These are phyloP conservation scores for Calliopum simillimum DNA, from an alignment of 2,888 invertebrate species.

Conservation along the genomic window DNA sequence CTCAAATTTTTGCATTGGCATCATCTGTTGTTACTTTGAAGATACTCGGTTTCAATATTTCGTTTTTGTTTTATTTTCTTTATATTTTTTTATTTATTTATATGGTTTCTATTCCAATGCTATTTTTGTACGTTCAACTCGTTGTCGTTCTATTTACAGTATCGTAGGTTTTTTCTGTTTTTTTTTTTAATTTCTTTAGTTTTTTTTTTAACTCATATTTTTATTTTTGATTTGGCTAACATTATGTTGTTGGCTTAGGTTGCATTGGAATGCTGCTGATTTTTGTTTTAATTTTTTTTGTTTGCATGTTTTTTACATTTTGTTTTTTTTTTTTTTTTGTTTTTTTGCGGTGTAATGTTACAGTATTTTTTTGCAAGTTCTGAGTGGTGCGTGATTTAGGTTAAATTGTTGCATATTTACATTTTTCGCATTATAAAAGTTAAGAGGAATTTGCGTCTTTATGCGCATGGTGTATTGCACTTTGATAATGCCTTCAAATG, in stretches of 20 bases:
- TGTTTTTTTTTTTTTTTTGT: not conserved
- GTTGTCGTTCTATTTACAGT: not conserved
- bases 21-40: too few relatives aligned
- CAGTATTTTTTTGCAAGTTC: not conserved
- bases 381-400: too few relatives aligned
- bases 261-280: slow-evolving; percentile 17
- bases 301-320: not conserved
- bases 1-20: too few relatives aligned
- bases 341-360: slow-evolving; percentile 9
- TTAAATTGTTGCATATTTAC: too few relatives aligned
- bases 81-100: slow-evolving; percentile 12
- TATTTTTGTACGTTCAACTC: slow-evolving; percentile 9
- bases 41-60: too few relatives aligned
- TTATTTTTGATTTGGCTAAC: not conserved
- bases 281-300: slow-evolving; percentile 9
- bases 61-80: too few relatives aligned
- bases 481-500: too few relatives aligned
- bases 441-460: too few relatives aligned
- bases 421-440: too few relatives aligned
- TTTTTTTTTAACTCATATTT: too few relatives aligned
- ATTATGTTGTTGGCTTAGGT: slow-evolving; percentile 17
- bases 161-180: not conserved
- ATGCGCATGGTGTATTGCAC: too few relatives aligned
- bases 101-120: slow-evolving; percentile 21
- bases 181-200: not conserved